A percentile compares a stretch with the other conserved stretches of the same genome.
phyloP scores from a whole-genome alignment of 2,888 invertebrate species.

The Aleiodes leptofemur region DNA sequence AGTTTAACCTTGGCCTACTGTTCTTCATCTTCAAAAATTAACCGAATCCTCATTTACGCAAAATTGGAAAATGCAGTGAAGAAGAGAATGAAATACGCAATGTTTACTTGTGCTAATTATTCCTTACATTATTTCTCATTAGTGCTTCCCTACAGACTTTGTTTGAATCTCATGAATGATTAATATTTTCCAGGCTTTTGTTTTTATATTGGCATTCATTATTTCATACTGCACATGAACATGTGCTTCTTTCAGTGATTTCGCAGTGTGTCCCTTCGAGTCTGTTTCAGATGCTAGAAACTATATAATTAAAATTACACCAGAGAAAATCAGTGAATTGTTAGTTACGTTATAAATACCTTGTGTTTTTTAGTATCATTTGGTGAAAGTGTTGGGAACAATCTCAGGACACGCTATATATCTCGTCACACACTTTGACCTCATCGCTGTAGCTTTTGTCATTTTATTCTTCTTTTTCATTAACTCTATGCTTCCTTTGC shows the following conservation, averaged over 20 bases:
- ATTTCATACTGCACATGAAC: neutral
- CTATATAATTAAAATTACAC: slow-evolving; percentile 57
- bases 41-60: neutral
- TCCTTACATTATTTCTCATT: slow-evolving; percentile 8
- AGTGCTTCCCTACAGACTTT: neutral
- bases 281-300: slow-evolving; percentile 40
- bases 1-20: slow-evolving; percentile 30
- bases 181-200: slow-evolving; percentile 32
- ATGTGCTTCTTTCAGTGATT: neutral
- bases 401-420: slow-evolving; percentile 43
- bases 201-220: slow-evolving; percentile 6
- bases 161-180: slow-evolving; percentile 20
- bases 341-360: slow-evolving; percentile 32
- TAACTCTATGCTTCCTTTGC: neutral
- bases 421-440: slow-evolving; percentile 32
- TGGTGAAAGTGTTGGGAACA: slow-evolving; percentile 63
- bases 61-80: neutral
- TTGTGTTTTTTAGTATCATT: slow-evolving; percentile 57
- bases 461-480: slow-evolving; percentile 11
- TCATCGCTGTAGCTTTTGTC: slow-evolving; percentile 14
- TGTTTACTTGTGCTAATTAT: slow-evolving; percentile 7
- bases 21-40: slow-evolving; percentile 12
- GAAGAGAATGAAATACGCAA: neutral
- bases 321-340: slow-evolving; percentile 55
- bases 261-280: slow-evolving; percentile 28